These are phyloP conservation scores for Mya arenaria DNA, from an alignment of 1,140 invertebrate species.

Conservation along the genomic window DNA sequence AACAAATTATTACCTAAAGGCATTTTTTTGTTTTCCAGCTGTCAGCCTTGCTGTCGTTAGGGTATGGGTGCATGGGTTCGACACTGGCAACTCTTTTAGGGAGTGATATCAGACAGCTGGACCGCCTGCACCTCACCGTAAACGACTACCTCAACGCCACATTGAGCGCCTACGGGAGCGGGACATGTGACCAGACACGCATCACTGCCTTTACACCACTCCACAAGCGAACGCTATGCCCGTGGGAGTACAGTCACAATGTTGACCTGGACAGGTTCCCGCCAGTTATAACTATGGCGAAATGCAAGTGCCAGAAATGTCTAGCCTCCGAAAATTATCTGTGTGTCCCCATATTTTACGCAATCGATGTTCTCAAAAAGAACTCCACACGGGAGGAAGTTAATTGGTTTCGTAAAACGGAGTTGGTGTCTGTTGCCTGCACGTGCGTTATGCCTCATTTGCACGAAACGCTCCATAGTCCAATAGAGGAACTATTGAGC, in stretches of 20 bases:
- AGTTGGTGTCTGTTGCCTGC: conserved; percentile 43
- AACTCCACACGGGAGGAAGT: not conserved
- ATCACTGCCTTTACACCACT: conserved; percentile 1
- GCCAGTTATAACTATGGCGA: conserved; percentile 28
- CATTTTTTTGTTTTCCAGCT: no score
- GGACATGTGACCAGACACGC: not conserved
- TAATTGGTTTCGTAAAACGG: conserved; percentile 23
- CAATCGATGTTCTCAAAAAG: conserved; percentile 37
- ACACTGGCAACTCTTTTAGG: conserved; percentile 5
- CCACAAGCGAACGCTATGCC: conserved; percentile 30
- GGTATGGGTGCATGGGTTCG: conserved; percentile 31
- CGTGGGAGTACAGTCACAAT: conserved; percentile 42
- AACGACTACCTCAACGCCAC: conserved; percentile 33
- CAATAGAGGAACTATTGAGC: no score
- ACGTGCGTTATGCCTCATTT: conserved; percentile 41
- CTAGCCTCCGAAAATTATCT: conserved; percentile 17
- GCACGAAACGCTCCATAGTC: no score
- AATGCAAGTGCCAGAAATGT: conserved; percentile 38
- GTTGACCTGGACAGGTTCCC: conserved; percentile 35
- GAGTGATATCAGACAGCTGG: not conserved
- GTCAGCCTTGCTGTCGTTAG: no score
- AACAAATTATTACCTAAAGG: no score
- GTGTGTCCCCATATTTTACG: conserved; percentile 43
- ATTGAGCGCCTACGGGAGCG: conserved; percentile 12
- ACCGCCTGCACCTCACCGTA: not conserved